A percentile compares a stretch with the other conserved stretches of the same genome.
Evolutionary conservation across 2,888 invertebrate species (phyloP).

Genomic region (Eledona agricola): DNA sequence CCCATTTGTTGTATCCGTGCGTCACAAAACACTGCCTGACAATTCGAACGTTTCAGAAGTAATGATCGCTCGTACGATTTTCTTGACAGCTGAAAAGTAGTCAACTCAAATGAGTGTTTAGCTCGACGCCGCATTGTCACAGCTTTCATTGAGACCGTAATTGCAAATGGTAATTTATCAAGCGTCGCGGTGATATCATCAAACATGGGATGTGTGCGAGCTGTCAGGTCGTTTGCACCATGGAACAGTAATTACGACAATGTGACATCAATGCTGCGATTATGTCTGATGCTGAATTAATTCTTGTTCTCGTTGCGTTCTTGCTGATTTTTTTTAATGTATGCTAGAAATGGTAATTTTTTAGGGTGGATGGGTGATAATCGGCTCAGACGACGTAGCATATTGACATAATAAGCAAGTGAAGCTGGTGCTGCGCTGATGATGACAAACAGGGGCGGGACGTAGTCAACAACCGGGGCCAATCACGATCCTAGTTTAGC

Average conservation of each 20-base stretch:
- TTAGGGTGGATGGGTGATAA: no score
- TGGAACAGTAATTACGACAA: no score
- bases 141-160: constrained; percentile 28
- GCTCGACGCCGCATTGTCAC: constrained; percentile 18
- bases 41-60: constrained; percentile 9
- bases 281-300: no score
- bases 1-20: constrained; percentile 5
- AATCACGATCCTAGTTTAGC: constrained; percentile 54
- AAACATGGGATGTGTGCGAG: constrained; percentile 24
- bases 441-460: constrained; percentile 53
- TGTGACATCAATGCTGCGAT: no score
- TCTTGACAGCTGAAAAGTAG: constrained; percentile 16
- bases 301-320: no score
- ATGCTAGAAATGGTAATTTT: no score
- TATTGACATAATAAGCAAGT: constrained; percentile 4
- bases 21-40: constrained; percentile 5
- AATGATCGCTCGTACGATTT: constrained; percentile 10
- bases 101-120: constrained; percentile 14
- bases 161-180: constrained; percentile 32
- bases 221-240: constrained; percentile 12
- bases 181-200: constrained; percentile 35
- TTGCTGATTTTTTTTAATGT: no score
- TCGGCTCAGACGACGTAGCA: no score
- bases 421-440: constrained; percentile 2
- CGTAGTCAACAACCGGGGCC: constrained; percentile 55